Evolutionary conservation across 1,140 invertebrate species (phyloP).

Genomic region (Drosophila mojavensis): DNA sequence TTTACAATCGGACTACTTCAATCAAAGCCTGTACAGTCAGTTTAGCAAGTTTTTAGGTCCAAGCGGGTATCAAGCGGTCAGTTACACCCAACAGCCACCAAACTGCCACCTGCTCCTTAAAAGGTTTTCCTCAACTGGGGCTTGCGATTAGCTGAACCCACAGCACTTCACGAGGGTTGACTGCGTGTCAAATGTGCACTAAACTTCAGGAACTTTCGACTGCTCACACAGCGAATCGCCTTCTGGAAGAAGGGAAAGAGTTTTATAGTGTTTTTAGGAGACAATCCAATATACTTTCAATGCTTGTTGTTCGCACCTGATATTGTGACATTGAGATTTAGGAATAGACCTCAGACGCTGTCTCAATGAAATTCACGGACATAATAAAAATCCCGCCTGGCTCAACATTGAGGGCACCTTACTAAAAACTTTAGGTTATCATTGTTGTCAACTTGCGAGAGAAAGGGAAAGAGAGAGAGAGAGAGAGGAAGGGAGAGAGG

Average conservation of each 20-base stretch:
- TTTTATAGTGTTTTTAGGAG: slow-evolving; percentile 37
- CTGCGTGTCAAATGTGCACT: slow-evolving; percentile 46
- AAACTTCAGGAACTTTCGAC: slow-evolving; percentile 23
- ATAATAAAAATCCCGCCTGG: slow-evolving; percentile 28
- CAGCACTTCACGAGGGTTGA: not conserved
- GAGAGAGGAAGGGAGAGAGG: slow-evolving; percentile 19
- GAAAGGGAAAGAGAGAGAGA: slow-evolving; percentile 26
- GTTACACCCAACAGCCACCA: too few relatives aligned
- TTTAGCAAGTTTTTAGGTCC: too few relatives aligned
- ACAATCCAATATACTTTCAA: not conserved
- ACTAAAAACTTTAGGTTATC: slow-evolving; percentile 23
- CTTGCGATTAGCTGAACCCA: slow-evolving; percentile 36
- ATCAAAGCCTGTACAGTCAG: too few relatives aligned
- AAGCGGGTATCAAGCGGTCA: too few relatives aligned
- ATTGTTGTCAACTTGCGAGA: slow-evolving; percentile 34
- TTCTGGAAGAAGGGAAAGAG: not conserved
- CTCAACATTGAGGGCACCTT: slow-evolving; percentile 28
- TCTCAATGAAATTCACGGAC: slow-evolving; percentile 58
- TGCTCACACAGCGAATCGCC: not conserved
- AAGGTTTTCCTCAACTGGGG: not conserved
- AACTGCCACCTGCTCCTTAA: too few relatives aligned
- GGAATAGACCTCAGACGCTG: slow-evolving; percentile 56
- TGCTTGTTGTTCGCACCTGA: slow-evolving; percentile 29
- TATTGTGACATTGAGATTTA: slow-evolving; percentile 70
- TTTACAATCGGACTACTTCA: too few relatives aligned